Conservation (phyloP, 2,888 invertebrate species). For the Scelioninae gen. 2 region DNA sequence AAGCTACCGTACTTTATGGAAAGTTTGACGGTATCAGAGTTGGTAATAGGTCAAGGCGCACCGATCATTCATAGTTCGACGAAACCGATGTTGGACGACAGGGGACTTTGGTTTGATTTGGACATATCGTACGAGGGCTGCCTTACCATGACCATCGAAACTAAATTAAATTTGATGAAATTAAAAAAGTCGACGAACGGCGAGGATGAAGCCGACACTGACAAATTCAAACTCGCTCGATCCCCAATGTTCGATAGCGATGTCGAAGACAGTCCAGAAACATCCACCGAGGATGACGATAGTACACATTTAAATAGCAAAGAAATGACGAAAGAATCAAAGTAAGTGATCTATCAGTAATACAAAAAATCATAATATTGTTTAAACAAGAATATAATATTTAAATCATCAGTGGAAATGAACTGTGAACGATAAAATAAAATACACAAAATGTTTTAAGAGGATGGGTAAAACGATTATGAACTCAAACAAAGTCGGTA, state of each 20-base stretch:
- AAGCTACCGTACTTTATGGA: constrained; percentile 94
- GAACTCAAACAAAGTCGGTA: no score
- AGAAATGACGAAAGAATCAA: constrained; percentile 66
- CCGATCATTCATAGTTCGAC: constrained; percentile 81
- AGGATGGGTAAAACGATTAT: no score
- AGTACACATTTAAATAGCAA: constrained; percentile 67
- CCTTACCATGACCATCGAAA: constrained; percentile 88
- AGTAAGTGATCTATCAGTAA: constrained; percentile 58
- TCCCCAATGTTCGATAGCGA: constrained; percentile 85
- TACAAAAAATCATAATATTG: background rate
- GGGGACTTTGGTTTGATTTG: constrained; percentile 92
- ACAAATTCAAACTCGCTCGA: constrained; percentile 67
- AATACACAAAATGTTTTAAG: no score
- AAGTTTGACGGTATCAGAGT: constrained; percentile 84
- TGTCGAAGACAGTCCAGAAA: constrained; percentile 87
- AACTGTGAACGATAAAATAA: no score
- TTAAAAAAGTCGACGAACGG: constrained; percentile 74
- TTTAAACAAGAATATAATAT: no score
- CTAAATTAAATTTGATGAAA: constrained; percentile 90
- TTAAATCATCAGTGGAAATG: no score
- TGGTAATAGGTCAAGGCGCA: constrained; percentile 83
- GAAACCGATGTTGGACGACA: constrained; percentile 84
- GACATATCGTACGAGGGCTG: constrained; percentile 88
- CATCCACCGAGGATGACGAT: constrained; percentile 85
- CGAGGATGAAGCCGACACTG: constrained; percentile 61